Conservation (phyloP, 2,888 invertebrate genomes). For the Rotaria magnacalcarata region DNA sequence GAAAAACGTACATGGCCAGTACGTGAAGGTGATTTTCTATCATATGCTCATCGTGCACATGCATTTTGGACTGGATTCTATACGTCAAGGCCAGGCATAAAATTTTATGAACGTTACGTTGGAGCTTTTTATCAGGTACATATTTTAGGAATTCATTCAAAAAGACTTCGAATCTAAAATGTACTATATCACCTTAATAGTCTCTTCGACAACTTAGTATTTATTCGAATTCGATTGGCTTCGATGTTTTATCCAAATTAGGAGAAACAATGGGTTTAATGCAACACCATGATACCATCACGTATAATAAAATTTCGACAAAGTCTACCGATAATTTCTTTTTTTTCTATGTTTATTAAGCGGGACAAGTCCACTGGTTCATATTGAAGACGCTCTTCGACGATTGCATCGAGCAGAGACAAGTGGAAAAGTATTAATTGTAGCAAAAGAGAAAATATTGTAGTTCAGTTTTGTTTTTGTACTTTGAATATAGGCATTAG, state of each 20-base stretch:
- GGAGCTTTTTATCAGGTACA: background rate
- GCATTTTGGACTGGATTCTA: constrained; percentile 83
- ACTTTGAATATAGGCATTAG: background rate
- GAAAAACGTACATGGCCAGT: constrained; percentile 67
- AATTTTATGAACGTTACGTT: constrained; percentile 48
- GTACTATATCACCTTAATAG: background rate
- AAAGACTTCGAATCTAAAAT: background rate
- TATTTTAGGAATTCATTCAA: too few relatives aligned
- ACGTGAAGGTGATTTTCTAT: constrained; percentile 69
- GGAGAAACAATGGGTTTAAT: constrained; percentile 58
- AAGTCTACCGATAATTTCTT: background rate
- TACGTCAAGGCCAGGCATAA: constrained; percentile 61
- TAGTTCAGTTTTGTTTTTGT: too few relatives aligned
- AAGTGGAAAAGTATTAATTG: background rate
- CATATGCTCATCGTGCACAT: constrained; percentile 71
- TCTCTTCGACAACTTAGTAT: constrained; percentile 14
- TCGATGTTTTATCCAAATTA: constrained; percentile 30
- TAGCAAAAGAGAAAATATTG: too few relatives aligned
- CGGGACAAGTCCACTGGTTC: background rate
- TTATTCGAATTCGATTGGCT: background rate
- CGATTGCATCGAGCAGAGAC: background rate
- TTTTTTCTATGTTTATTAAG: background rate
- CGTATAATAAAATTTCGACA: constrained; percentile 54
- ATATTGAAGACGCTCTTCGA: background rate
- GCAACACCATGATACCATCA: constrained; percentile 89